These are phyloP conservation scores for Noctua janthe DNA, from an alignment of 2,888 invertebrate species.

Conservation along the genomic window DNA sequence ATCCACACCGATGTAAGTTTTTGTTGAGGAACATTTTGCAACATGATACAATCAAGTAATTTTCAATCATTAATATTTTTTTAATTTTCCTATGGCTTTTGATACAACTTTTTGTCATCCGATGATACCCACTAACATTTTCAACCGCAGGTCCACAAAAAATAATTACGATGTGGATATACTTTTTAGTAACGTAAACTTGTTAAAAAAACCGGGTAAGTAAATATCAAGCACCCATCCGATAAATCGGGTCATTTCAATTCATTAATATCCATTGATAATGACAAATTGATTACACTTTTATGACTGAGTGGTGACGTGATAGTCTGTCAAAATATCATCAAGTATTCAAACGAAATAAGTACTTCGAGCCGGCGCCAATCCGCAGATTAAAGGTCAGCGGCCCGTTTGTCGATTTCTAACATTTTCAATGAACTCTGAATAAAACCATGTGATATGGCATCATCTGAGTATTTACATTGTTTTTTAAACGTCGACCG, in stretches of 20 bases:
- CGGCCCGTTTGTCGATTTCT: not conserved
- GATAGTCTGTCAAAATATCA: slow-evolving; percentile 25
- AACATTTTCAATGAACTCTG: not conserved
- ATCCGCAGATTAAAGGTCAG: not conserved
- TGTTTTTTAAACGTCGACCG: not conserved
- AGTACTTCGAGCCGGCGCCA: slow-evolving; percentile 9
- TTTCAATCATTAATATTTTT: not conserved
- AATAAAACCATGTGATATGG: not conserved
- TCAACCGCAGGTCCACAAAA: not conserved
- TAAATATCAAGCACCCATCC: not conserved
- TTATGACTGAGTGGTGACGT: slow-evolving; percentile 33
- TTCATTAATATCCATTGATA: slow-evolving; percentile 13
- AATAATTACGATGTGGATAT: not conserved
- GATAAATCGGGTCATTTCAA: slow-evolving; percentile 26
- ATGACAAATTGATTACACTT: slow-evolving; percentile 44
- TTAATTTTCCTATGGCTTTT: not conserved
- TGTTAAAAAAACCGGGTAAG: not conserved
- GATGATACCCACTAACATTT: not conserved
- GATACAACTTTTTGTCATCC: no score
- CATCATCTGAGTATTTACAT: not conserved
- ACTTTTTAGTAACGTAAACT: not conserved
- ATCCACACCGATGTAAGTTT: no score
- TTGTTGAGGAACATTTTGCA: not conserved
- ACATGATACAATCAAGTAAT: not conserved
- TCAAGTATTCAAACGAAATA: slow-evolving; percentile 23